phyloP scores from a whole-genome alignment of 2,113 vertebrate species.

The Microcebus lehilahytsara region DNA sequence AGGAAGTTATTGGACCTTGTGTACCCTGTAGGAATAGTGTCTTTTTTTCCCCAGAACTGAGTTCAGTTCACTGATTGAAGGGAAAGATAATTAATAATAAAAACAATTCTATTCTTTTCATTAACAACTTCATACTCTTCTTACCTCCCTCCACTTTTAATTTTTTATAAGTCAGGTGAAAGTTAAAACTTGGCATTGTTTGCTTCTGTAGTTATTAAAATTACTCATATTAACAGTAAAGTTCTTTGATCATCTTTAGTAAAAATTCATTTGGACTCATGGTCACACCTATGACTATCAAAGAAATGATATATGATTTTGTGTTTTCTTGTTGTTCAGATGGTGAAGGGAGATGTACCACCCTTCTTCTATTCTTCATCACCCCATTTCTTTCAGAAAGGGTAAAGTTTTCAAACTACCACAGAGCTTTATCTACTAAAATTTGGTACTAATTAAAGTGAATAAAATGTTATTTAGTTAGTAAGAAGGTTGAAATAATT shows the following conservation, averaged over 20 bases:
- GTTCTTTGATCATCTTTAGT: not conserved
- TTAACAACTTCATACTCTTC: not conserved
- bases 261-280: not conserved
- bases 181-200: not conserved
- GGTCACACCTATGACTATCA: not conserved
- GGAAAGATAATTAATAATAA: not conserved
- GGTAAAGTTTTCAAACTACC: not conserved
- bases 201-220: not conserved
- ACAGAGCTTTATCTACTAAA: not conserved
- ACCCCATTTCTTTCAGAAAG: not conserved
- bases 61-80: not conserved
- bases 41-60: not conserved
- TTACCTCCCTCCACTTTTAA: not conserved
- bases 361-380: not conserved
- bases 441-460: not conserved
- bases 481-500: not conserved
- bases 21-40: slow-evolving; percentile 65
- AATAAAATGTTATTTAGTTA: not conserved
- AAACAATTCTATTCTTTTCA: not conserved
- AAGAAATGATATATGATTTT: not conserved
- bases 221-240: not conserved
- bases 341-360: not conserved
- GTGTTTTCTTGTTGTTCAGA: not conserved
- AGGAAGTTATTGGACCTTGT: slow-evolving; percentile 76
- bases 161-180: not conserved